phyloP scores from a whole-genome alignment of 2,888 invertebrate genomes.

The Crocallis elinguaria region DNA sequence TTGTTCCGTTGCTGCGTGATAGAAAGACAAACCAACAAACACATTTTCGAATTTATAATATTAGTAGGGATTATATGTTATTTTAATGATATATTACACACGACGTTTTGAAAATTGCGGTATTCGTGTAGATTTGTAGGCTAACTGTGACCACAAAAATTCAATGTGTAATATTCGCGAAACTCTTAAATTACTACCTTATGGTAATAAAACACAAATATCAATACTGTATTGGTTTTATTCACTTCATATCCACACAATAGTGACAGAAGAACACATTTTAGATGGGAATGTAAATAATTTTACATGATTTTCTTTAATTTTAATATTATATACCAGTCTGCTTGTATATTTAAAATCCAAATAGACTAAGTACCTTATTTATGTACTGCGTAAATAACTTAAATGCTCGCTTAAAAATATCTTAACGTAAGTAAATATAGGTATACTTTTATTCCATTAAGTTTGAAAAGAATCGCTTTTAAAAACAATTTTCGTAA shows the following conservation, averaged over 20 bases:
- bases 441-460: constrained; percentile 47
- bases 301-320: constrained; percentile 58
- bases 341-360: constrained; percentile 79
- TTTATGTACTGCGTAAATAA: constrained; percentile 65
- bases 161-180: no score
- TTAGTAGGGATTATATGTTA: no score
- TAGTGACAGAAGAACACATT: constrained; percentile 56
- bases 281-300: constrained; percentile 77
- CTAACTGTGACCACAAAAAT: no score
- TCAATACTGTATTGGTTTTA: constrained; percentile 83
- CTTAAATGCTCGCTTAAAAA: constrained; percentile 79
- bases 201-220: constrained; percentile 57
- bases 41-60: no score
- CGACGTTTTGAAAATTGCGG: no score
- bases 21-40: no score
- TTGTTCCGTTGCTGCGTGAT: no score
- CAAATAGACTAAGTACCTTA: constrained; percentile 75
- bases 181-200: no score
- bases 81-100: no score
- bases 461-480: constrained; percentile 62
- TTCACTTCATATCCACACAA: constrained; percentile 65
- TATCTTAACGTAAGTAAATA: constrained; percentile 52
- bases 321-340: constrained; percentile 79
- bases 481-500: constrained; percentile 52
- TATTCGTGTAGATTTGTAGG: no score